Percentiles rank a stretch among this genome's conserved stretches.
These are phyloP conservation scores for Acanthaster planci DNA, from an alignment of 35 echinoderm and acorn worm genomes.

Conservation along the genomic window DNA sequence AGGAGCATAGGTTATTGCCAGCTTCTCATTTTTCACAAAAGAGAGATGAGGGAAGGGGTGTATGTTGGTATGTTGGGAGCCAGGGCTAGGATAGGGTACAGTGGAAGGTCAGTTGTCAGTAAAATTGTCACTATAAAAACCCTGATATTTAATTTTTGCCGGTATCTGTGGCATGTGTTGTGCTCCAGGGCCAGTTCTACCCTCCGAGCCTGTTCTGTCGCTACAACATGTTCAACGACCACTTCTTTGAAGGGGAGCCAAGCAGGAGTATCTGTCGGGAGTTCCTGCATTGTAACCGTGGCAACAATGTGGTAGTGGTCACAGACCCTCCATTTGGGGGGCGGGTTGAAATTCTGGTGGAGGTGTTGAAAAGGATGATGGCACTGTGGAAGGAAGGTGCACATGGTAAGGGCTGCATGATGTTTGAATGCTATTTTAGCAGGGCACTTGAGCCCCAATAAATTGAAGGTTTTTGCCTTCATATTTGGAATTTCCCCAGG, in stretches of 20 bases:
- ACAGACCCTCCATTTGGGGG: conserved; percentile 99
- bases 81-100: no score
- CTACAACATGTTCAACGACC: conserved; percentile 99
- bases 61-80: no score
- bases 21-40: no score
- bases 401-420: conserved; percentile 33
- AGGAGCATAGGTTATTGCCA: no score
- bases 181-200: conserved; percentile 89
- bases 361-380: conserved; percentile 58
- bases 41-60: no score
- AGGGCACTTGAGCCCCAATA: no score
- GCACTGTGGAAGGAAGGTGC: conserved; percentile 49
- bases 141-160: conserved; percentile 2
- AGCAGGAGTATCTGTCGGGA: conserved; percentile 39
- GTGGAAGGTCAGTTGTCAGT: no score
- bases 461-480: no score
- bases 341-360: conserved; percentile 75
- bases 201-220: conserved; percentile 75
- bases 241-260: conserved; percentile 67
- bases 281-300: conserved; percentile 56
- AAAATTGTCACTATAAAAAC: neutral
- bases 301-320: conserved; percentile 70
- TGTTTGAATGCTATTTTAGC: no score
- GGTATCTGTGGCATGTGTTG: no score
- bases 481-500: no score